phyloP scores from a whole-genome alignment of 2,797 vertebrate species.

The Manis javanica region DNA sequence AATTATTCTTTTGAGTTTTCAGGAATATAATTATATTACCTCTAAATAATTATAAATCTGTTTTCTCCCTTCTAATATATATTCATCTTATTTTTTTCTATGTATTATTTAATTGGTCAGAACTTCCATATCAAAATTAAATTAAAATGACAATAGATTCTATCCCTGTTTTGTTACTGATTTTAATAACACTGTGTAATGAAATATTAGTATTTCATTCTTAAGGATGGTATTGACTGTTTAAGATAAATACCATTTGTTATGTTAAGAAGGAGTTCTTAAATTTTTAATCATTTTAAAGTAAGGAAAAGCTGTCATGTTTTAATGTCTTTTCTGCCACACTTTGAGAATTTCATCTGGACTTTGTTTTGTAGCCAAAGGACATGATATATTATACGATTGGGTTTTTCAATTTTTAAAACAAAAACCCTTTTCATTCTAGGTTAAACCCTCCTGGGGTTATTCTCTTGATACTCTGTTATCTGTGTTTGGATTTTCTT shows the following conservation, averaged over 20 bases:
- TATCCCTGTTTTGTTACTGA: not conserved
- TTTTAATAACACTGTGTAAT: not conserved
- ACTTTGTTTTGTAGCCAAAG: constrained; percentile 22
- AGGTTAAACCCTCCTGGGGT: not conserved
- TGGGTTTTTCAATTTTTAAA: constrained; percentile 46
- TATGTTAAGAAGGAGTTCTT: constrained; percentile 31
- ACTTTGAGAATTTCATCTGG: not conserved
- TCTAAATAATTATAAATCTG: constrained; percentile 17
- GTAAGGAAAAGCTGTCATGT: not conserved
- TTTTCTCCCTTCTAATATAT: not conserved
- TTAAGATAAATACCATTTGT: not conserved
- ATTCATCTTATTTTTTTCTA: constrained; percentile 1
- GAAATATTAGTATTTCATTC: constrained; percentile 12
- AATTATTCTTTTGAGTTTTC: constrained; percentile 37
- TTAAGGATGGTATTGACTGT: not conserved
- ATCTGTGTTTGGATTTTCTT: constrained; percentile 52
- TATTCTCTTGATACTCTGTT: constrained; percentile 5
- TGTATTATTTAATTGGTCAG: not conserved
- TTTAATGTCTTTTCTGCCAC: constrained; percentile 18
- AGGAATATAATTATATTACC: constrained; percentile 12
- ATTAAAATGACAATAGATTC: constrained; percentile 12
- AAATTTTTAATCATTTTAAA: constrained; percentile 40
- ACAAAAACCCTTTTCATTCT: constrained; percentile 38
- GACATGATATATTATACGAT: not conserved
- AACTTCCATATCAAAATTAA: constrained; percentile 40